Conservation (phyloP, 2,113 vertebrate species). For the Pollimyrus isidori region DNA sequence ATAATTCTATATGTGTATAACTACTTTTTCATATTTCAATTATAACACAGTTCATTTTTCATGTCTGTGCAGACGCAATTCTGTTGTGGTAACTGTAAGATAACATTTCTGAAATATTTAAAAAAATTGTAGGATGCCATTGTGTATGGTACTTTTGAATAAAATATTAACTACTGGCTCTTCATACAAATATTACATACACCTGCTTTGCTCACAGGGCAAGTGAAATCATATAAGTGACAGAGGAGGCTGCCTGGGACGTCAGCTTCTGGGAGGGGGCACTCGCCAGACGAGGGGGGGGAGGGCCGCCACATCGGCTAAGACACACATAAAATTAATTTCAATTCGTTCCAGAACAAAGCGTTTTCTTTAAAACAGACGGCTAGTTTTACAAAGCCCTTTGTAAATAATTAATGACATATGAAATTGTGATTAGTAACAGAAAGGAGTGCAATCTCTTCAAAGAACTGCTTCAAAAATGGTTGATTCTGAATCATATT, state of each 20-base stretch:
- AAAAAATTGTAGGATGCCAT: neutral
- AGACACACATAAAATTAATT: neutral
- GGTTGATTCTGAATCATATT: neutral
- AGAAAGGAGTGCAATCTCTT: neutral
- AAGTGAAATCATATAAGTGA: neutral
- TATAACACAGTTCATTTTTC: neutral
- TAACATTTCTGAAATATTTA: neutral
- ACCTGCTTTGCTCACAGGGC: neutral
- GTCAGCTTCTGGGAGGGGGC: neutral
- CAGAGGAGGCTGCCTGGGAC: neutral
- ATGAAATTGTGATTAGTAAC: neutral
- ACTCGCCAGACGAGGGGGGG: too few relatives aligned
- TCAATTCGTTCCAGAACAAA: neutral
- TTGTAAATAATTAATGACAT: neutral
- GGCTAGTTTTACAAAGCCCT: neutral
- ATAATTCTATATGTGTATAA: neutral
- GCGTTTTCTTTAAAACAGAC: neutral
- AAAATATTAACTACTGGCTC: neutral
- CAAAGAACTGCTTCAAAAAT: neutral
- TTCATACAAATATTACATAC: neutral
- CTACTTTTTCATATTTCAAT: neutral
- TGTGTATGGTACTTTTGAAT: neutral
- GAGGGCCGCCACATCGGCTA: neutral
- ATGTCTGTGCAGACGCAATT: neutral
- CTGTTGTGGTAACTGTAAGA: neutral